Base-by-base conservation (phyloP, 2,113 vertebrate genomes). In the Glaucomys volans region DNA sequence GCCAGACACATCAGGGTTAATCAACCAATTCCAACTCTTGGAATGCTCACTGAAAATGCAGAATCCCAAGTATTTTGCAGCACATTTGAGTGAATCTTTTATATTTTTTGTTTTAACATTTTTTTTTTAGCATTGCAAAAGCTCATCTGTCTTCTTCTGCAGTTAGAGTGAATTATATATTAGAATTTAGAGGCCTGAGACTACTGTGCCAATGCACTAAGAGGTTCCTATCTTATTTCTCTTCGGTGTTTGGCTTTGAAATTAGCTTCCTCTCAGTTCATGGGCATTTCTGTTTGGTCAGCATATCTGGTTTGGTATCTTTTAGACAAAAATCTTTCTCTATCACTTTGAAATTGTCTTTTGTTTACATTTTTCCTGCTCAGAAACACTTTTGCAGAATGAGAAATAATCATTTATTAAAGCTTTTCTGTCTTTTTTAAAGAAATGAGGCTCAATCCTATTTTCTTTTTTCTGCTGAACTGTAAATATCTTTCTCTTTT, bases 241-340 rank as follows among this genome's bases (percentile, higher is more conserved):
- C 13, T 87, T 94, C 71, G 67, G 40, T 67, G 50, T 95, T 94
- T 97, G 85, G 75, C 87, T 96, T 97, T 97, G 94, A 97, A 98
- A 97, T 97, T 84, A 97, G 84, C 94, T 42, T 11, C 66, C 83
- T 87, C 69, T 90, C 80, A 71, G 66, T 97, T 77, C 28, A 6
- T 42, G 84, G 42, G 40, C 69, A 88, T 95, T 93, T 85, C 87
- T 74, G 69, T 95, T 86, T 30, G 24, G 74, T 84, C 96, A 97
- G 37, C 95, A 81, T 86, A 97, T 97, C 83, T 85, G 64, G n/a
- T 40, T 54, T 17, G 32, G 59, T 47, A 24, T 40, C 35, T 90
- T 74, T 91, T 42, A 80, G 20, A 76, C 12, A 91, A 69, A 11
- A 90, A 87, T 91, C 50, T 59, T 75, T 97, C 17, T 91, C 72